Base-by-base conservation (phyloP, 2,888 invertebrate genomes). In the Griposia aprilina region DNA sequence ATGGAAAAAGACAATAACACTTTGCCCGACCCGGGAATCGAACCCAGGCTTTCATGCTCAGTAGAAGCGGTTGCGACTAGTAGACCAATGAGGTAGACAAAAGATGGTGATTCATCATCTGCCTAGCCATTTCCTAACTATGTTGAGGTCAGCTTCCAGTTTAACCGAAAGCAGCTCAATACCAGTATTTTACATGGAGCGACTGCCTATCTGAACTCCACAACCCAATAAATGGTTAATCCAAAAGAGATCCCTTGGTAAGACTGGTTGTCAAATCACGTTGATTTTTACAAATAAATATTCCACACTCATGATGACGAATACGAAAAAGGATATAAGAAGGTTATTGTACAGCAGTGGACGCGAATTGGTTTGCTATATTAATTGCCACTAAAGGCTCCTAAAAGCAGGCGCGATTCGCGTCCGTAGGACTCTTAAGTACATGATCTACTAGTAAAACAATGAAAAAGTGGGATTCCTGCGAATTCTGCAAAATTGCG, bases 401-500 rank as follows among this genome's bases (percentile, higher is more conserved):
- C 30, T 36, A 36, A 1, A 36, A 36, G 3, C 30, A 36, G 30
- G 30, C 30, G 30, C 30, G 30, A 36, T 3, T 2, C 30, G 30
- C 30, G n/a, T n/a, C n/a, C n/a, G n/a, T 3, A 36, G 30, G 1
- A 36, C 30, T 3, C 30, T 2, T 36, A 36, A 15, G 48, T 48
- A 55, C 52, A 55, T 26, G 55, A 62, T 62, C 48, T n/a, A 15
- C 3, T 60, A 62, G n/a, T 48, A 41, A 55, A 80, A 62, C 45
- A 66, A 26, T 36, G 36, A 67, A 55, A 30, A 50, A 68, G 17
- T 57, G 5, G 7, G 13, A 76, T 66, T 52, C 52, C 59, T 59
- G 48, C n/a, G 23, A 82, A 83, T 77, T 55, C 69, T 30, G 41
- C 17, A 60, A 41, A 65, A 81, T 57, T 76, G 26, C 36, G 7